Evolutionary conservation across 2,888 invertebrate genomes (phyloP).

Genomic region (Miltochrista miniata): DNA sequence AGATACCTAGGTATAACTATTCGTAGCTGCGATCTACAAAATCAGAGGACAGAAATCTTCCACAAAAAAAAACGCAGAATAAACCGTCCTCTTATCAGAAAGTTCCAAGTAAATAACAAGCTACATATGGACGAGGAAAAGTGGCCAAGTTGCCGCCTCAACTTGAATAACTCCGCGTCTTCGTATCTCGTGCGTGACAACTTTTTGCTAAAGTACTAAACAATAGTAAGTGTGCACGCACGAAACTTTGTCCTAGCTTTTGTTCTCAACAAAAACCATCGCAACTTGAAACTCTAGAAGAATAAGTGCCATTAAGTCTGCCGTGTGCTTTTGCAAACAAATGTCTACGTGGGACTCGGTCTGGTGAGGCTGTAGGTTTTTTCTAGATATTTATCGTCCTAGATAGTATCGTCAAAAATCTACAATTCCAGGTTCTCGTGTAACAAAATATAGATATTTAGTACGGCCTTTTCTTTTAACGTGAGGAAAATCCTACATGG

Average conservation of each 20-base stretch:
- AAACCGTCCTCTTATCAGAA: conserved; percentile 9
- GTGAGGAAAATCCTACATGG: too few species aligned
- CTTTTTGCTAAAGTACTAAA: conserved; percentile 24
- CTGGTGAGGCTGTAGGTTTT: too few species aligned
- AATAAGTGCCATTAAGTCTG: conserved; percentile 2
- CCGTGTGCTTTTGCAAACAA: too few species aligned
- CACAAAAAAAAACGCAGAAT: conserved; percentile 5
- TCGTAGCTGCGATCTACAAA: not conserved
- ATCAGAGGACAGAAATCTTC: not conserved
- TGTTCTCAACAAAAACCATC: conserved; percentile 64
- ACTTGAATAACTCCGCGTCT: conserved; percentile 23
- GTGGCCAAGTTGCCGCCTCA: conserved; percentile 21
- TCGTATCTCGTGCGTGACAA: conserved; percentile 33
- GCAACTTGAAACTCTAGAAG: conserved; percentile 50
- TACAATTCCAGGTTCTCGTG: too few species aligned
- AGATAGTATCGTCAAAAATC: too few species aligned
- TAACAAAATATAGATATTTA: too few species aligned
- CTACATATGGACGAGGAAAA: conserved; percentile 11
- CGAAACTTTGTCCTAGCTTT: conserved; percentile 53
- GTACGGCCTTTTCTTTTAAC: too few species aligned
- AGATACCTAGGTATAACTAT: not conserved
- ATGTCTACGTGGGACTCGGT: too few species aligned
- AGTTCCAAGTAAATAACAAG: conserved; percentile 10
- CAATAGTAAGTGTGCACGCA: conserved; percentile 55
- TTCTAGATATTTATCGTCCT: too few species aligned